Evolutionary conservation across 2,797 vertebrate genomes (phyloP).

Genomic region (Urocyon cinereoargenteus): DNA sequence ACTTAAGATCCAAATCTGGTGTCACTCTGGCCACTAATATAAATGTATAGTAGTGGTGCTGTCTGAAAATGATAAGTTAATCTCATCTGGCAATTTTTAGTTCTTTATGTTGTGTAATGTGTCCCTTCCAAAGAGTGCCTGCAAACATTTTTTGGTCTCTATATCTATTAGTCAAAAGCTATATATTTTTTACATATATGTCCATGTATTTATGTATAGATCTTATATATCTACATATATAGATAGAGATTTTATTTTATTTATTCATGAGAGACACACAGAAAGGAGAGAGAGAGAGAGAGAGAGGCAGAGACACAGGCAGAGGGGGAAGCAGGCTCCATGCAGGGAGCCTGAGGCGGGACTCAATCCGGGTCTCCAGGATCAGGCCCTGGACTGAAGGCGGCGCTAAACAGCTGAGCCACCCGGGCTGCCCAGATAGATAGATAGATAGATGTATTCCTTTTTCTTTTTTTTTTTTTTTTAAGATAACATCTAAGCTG

Average conservation of each 20-base stretch:
- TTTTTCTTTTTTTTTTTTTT: not conserved
- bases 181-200: not conserved
- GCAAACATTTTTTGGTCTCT: not conserved
- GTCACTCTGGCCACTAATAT: not conserved
- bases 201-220: not conserved
- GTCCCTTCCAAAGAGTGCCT: not conserved
- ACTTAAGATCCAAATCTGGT: not conserved
- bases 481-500: not conserved
- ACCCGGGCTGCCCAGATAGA: too few species aligned
- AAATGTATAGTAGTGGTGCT: not conserved
- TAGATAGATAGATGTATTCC: too few species aligned
- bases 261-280: too few species aligned
- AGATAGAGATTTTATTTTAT: too few species aligned
- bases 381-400: too few species aligned
- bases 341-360: not conserved
- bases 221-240: not conserved
- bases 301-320: not conserved
- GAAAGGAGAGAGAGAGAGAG: not conserved
- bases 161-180: not conserved
- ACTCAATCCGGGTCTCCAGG: too few species aligned
- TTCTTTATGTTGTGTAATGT: not conserved
- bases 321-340: not conserved
- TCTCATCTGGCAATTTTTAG: not conserved
- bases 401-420: too few species aligned
- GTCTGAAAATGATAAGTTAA: not conserved